Percentiles rank a stretch among this genome's conserved stretches.
Conservation (phyloP, 2,113 vertebrate genomes). For the Andinoacara biseriatus region DNA sequence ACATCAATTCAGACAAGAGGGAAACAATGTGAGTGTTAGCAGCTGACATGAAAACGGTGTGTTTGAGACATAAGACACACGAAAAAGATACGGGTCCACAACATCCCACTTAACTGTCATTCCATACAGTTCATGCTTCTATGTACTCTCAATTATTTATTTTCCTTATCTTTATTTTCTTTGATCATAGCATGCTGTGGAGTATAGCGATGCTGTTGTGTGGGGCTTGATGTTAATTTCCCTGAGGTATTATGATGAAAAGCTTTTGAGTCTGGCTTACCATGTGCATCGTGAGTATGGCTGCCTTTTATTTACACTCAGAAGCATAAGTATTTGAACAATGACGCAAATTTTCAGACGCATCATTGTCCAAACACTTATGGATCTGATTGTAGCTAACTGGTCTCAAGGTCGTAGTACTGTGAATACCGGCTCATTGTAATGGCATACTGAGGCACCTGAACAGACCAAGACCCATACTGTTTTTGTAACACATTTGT, state of each 20-base stretch:
- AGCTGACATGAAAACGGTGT: conserved; percentile 2
- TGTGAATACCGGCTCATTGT: no score
- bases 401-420: no score
- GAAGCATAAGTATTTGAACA: neutral
- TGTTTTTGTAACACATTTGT: neutral
- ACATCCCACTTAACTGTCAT: neutral
- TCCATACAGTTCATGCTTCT: neutral
- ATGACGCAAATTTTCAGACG: neutral
- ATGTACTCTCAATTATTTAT: neutral
- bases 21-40: neutral
- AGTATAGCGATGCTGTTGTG: neutral
- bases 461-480: neutral
- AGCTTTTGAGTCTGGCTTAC: neutral
- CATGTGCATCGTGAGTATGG: neutral
- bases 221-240: conserved; percentile 3
- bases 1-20: conserved; percentile 25
- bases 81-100: neutral
- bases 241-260: neutral
- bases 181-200: neutral
- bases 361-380: no score
- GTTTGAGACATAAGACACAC: neutral
- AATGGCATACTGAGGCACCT: neutral
- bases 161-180: neutral
- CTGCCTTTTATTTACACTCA: neutral
- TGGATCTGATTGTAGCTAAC: no score